Base-by-base conservation (phyloP, 2,113 vertebrate species). In the Hirundichthys speculiger region DNA sequence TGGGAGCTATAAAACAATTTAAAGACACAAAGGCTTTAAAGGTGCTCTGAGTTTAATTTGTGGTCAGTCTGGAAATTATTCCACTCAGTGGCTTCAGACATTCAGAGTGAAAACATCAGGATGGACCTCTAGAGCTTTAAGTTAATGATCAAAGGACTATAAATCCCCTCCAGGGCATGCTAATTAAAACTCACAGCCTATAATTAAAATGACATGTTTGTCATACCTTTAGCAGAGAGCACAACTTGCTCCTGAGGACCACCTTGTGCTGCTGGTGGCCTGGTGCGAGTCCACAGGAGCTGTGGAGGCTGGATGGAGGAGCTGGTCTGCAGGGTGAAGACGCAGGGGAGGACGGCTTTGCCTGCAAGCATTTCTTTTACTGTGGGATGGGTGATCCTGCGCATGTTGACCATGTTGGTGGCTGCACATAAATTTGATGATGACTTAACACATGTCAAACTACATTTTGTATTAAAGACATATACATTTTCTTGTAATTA, bases 251-350 rank as follows among this genome's bases (percentile, higher is more conserved):
- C 95, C 72, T 84, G 58, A 43, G 86, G 87, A 7, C 91, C 87
- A 0, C 62, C 78, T n/a, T 73, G 54, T 20, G 64, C 83, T 0
- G 89, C 91, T 0, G 92, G 55, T 13, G 16, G 85, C 60, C 84
- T 90, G 60, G 93, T 87, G 25, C 83, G 94, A 79, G 94, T 98
- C 97, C 97, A 99, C 84, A 95, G 93, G 84, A 99, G 79, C 1
- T 93, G 92, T 0, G 94, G 93, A 0, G 83, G 80, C 40, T 68
- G 62, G 48, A 18, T 65, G 0, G 73, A 67, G 51, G 88, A 59
- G 69, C 27, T 51, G 68, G 66, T 82, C 3, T 85, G 84, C 20
- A 95, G 90, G 1, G 91, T 85, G 81, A 95, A 95, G 78, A 95
- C 83, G 80, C 97, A 99, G 27, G 96, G 95, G 14, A 98, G 91